Base-by-base conservation (phyloP, 2,888 invertebrate species). In the Arge pagana region DNA sequence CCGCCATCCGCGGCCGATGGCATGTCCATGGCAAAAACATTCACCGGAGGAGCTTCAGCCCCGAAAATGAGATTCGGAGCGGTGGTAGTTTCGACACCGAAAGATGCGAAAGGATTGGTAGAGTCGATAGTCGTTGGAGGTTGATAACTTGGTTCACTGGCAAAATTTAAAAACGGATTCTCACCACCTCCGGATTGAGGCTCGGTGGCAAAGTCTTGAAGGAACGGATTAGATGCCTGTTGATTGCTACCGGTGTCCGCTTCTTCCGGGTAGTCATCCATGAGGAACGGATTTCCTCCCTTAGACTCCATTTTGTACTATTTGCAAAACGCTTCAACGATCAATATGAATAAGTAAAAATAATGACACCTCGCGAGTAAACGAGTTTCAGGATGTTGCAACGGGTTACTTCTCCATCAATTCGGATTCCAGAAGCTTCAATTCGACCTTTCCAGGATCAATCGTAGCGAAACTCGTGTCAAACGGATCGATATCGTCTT, bases 391-490 rank as follows among this genome's bases (percentile, higher is more conserved):
- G 10, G 16, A 45, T 33, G 23, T 35, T 24, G 10, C 30, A 10
- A 36, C 19, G 24, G n/a, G 8, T 59, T 69, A 72, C 57, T 73
- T 64, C 3, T 78, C 76, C 59, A 82, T 80, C 64, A 92, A 80
- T 73, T 93, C 90, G 42, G 86, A 88, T 72, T 91, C 92, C 0
- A 93, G 76, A 15, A 90, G 72, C 68, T 89, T 89, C 0, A 92
- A 73, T 75, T 92, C 91, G 0, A 89, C 85, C 71, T 83, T 85
- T 2, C 91, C 90, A 0, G 90, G 90, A 57, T 84, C 84, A 35
- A 91, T 80, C 41, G 81, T 80, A 0, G 89, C 90, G 63, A 89
- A 88, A 3, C 90, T 90, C 0, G 92, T 92, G 68, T 93, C 92
- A 66, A 93, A 93, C 0, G 92, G 92, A 80, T 93, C 92, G 24